Conservation (phyloP, 2,113 vertebrate species). For the Rhea americana region DNA sequence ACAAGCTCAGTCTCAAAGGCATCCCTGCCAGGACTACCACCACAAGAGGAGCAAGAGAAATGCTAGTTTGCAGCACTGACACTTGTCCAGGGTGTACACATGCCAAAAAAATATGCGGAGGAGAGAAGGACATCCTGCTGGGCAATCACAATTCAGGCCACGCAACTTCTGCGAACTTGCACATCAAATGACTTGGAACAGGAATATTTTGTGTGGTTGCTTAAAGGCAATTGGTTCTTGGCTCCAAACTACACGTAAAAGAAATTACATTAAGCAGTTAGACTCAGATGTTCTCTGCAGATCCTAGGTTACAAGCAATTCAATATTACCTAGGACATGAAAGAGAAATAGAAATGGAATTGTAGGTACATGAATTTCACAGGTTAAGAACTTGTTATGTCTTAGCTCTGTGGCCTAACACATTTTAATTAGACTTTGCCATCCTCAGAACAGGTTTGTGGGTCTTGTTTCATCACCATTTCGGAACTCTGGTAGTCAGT, state of each 20-base stretch:
- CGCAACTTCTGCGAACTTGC: neutral
- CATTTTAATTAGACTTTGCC: neutral
- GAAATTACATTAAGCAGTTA: neutral
- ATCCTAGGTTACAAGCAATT: neutral
- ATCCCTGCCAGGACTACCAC: neutral
- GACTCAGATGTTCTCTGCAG: neutral
- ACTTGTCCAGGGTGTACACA: neutral
- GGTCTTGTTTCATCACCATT: neutral
- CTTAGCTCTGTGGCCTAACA: neutral
- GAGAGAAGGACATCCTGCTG: neutral
- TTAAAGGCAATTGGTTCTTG: conserved; percentile 3
- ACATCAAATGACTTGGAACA: neutral
- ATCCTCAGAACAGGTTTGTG: neutral
- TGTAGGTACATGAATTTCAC: neutral
- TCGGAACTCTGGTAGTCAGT: too few relatives aligned
- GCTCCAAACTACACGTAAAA: neutral
- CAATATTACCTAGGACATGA: neutral
- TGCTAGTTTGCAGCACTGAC: fast-evolving
- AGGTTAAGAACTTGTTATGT: neutral
- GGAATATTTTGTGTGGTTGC: conserved; percentile 24
- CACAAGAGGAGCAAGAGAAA: neutral
- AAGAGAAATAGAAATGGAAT: neutral
- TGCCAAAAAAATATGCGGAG: neutral
- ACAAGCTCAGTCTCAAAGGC: neutral
- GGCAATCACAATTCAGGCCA: neutral